Evolutionary conservation across 2,888 invertebrate species (phyloP), one percentile per base, ranked within the genome.

Genomic region (Tipula confusa): DNA sequence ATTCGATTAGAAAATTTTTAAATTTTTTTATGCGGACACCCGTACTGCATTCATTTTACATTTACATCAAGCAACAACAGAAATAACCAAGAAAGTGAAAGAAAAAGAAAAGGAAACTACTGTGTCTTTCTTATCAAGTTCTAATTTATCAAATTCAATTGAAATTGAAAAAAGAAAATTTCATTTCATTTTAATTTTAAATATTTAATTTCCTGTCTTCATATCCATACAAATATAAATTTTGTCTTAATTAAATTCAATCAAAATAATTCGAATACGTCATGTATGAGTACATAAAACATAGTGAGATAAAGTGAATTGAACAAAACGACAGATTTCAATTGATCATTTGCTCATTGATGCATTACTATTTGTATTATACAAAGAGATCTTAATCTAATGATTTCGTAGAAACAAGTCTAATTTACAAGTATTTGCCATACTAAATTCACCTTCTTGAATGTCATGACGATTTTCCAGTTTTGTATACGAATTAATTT

Each of bases 61-160:
- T 64, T n/a, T n/a, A n/a, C n/a, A n/a, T n/a, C n/a, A n/a, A n/a
- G n/a, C n/a, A n/a, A n/a, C n/a, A n/a, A n/a, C n/a, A n/a, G n/a
- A n/a, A n/a, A n/a, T n/a, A n/a, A n/a, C 18, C 9, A 64, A 18
- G 24, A 48, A 48, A 48, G 6, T 48, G 24, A 6, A 64, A 18
- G 13, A 9, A 38, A 9, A 38, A 38, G 38, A 18, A 24, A 24
- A 64, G 1, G 24, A 64, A 64, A 64, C 24, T 24, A 64, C 64
- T n/a, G n/a, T n/a, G n/a, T n/a, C n/a, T n/a, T 24, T 64, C 64
- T 64, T 64, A 64, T 64, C 64, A 64, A 64, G 24, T 18, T 9
- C 64, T 64, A 64, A 64, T 64, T 64, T 64, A 64, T 64, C 64
- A n/a, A n/a, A 64, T 64, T 64, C 64, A 64, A 64, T 64, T 64